Conservation (phyloP, 2,113 vertebrate species). For the Centropristis striata region DNA sequence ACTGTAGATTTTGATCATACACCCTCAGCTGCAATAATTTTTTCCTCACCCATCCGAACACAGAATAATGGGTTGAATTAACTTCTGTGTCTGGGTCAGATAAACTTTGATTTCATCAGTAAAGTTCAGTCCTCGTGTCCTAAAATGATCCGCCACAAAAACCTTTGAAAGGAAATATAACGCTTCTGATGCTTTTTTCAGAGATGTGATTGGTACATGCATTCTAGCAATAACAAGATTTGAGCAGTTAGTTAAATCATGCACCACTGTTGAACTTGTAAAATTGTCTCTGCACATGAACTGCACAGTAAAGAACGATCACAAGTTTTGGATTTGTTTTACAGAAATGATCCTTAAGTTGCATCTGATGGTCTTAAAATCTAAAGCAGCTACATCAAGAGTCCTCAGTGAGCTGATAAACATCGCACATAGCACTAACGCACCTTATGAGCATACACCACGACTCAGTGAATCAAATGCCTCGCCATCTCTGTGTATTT, state of each 20-base stretch:
- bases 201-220: constrained; percentile 43
- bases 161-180: not conserved
- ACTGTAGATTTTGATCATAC: not conserved
- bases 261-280: not conserved
- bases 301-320: constrained; percentile 6
- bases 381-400: constrained; percentile 43
- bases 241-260: constrained; percentile 25
- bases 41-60: not conserved
- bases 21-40: not conserved
- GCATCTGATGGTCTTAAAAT: constrained; percentile 5
- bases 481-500: not conserved
- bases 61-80: not conserved
- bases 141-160: constrained; percentile 7
- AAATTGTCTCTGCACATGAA: constrained; percentile 18
- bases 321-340: constrained; percentile 5
- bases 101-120: constrained; percentile 5
- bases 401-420: constrained; percentile 16
- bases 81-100: not conserved
- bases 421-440: constrained; percentile 17
- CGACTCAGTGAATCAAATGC: constrained; percentile 30
- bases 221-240: constrained; percentile 1
- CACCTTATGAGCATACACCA: constrained; percentile 12
- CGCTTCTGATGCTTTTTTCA: not conserved
- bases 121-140: not conserved
- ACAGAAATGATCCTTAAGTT: constrained; percentile 16